These are phyloP conservation scores for Pachycephala philippinensis DNA, from an alignment of 2,113 vertebrate species.

Conservation along the genomic window DNA sequence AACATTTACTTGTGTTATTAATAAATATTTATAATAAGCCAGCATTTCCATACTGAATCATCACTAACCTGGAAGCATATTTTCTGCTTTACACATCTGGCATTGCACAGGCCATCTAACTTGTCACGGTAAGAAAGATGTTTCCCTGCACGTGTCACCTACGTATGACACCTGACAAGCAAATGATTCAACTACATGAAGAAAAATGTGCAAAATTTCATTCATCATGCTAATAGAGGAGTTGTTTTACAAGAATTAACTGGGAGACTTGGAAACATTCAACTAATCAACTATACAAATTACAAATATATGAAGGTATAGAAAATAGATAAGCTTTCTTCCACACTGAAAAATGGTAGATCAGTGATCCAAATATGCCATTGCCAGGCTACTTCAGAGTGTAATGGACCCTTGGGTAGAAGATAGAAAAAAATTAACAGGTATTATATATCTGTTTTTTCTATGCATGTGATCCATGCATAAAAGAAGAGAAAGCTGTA, in stretches of 20 bases:
- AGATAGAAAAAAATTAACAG: not conserved
- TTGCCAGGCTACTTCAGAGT: not conserved
- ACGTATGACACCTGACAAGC: not conserved
- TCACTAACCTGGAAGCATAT: not conserved
- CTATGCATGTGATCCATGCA: not conserved
- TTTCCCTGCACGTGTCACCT: not conserved
- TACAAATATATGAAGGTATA: not conserved
- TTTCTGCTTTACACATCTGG: not conserved
- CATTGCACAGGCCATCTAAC: not conserved
- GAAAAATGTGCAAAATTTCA: not conserved
- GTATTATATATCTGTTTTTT: not conserved
- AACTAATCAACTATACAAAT: not conserved
- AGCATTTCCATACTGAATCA: not conserved
- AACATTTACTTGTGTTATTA: not conserved
- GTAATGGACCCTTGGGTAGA: not conserved
- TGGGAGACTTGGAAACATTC: not conserved
- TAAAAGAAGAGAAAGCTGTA: not conserved
- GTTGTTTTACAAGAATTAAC: not conserved
- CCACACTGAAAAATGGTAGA: not conserved
- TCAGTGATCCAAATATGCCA: not conserved
- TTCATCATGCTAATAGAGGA: not conserved
- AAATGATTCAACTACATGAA: not conserved
- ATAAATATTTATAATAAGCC: not conserved
- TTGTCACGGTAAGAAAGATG: not conserved
- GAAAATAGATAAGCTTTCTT: not conserved